A percentile compares a stretch with the other conserved stretches of the same genome.
These are phyloP conservation scores for Tetragonula clypearis DNA, from an alignment of 1,140 invertebrate species.

Conservation along the genomic window DNA sequence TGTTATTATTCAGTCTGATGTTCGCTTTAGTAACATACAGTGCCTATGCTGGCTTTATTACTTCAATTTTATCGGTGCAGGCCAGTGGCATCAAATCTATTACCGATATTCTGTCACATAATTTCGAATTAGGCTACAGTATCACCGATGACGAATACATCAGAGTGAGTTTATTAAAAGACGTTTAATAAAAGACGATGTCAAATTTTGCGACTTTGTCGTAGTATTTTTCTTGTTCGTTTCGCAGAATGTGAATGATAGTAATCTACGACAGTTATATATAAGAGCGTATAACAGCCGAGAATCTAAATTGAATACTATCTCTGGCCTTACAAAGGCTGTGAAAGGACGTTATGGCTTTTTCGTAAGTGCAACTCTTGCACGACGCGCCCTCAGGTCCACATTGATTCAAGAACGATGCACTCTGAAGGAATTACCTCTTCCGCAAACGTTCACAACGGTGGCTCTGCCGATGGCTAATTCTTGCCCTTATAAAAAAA, in stretches of 20 bases:
- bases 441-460: conserved; percentile 73
- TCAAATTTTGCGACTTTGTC: not conserved
- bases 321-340: conserved; percentile 75
- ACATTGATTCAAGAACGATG: conserved; percentile 78
- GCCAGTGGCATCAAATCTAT: conserved; percentile 83
- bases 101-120: conserved; percentile 83
- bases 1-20: conserved; percentile 83
- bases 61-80: conserved; percentile 85
- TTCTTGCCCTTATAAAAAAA: conserved; percentile 77
- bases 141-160: conserved; percentile 77
- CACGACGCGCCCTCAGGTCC: conserved; percentile 74
- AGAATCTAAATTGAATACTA: conserved; percentile 73
- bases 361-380: conserved; percentile 79
- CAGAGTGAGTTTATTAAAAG: conserved; percentile 67
- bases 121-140: conserved; percentile 84
- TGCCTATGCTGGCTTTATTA: conserved; percentile 85
- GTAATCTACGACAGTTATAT: conserved; percentile 76
- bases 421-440: conserved; percentile 74
- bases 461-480: conserved; percentile 79
- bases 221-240: conserved; percentile 10
- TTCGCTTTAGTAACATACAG: conserved; percentile 84
- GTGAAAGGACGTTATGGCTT: conserved; percentile 79
- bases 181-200: not conserved
- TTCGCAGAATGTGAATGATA: conserved; percentile 76
- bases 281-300: conserved; percentile 78